Percentiles rank a stretch among this genome's conserved stretches.
These are phyloP conservation scores for Setophaga coronata DNA, from an alignment of 2,113 vertebrate species.

Conservation along the genomic window DNA sequence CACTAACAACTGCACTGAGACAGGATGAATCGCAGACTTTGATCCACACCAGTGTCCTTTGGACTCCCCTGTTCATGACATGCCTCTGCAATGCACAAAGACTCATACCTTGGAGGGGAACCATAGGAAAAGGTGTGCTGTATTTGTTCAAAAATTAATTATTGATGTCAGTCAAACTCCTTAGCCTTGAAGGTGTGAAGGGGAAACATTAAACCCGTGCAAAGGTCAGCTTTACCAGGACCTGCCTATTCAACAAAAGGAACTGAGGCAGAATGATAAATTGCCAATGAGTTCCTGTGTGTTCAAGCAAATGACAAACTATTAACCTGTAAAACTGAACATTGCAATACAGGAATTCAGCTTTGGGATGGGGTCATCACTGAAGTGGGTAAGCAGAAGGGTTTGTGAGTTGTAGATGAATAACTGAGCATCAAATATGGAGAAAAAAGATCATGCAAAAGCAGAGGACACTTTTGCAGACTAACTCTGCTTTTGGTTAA, in stretches of 20 bases:
- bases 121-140: background rate
- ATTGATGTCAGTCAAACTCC: conserved; percentile 32
- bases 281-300: conserved; percentile 11
- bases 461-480: background rate
- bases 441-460: background rate
- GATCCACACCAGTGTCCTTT: background rate
- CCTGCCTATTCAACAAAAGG: conserved; percentile 20
- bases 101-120: background rate
- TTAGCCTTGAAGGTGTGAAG: conserved; percentile 29
- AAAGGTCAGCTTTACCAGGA: conserved; percentile 21
- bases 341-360: conserved; percentile 23
- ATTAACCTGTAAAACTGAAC: conserved; percentile 34
- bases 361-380: background rate
- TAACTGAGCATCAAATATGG: background rate
- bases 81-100: background rate
- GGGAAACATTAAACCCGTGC: background rate
- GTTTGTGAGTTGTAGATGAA: background rate
- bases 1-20: background rate
- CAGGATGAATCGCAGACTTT: background rate
- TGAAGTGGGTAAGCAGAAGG: background rate
- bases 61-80: background rate
- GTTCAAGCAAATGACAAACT: conserved; percentile 39
- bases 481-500: background rate
- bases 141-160: conserved; percentile 57
- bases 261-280: conserved; percentile 8